Evolutionary conservation across 2,113 vertebrate genomes (phyloP).

Genomic region (Strix aluco): DNA sequence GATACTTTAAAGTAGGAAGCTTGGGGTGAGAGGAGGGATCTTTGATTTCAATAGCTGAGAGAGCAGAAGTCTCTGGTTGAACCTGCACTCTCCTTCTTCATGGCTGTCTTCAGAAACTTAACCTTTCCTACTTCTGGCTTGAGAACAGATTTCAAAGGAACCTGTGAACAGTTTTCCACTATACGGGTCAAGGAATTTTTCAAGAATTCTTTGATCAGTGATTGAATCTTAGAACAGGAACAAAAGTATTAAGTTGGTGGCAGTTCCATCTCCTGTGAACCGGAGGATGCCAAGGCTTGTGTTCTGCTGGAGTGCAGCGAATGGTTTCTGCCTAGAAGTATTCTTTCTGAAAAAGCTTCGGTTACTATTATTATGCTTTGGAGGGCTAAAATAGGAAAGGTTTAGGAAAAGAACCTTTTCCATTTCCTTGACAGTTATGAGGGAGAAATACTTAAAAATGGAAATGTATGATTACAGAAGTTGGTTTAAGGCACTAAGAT

Average conservation of each 20-base stretch:
- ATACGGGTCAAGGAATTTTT: constrained; percentile 10
- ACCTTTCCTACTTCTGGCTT: not conserved
- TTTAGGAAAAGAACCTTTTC: not conserved
- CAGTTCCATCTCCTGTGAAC: not conserved
- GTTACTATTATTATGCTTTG: not conserved
- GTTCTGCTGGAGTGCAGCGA: not conserved
- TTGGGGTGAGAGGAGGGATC: not conserved
- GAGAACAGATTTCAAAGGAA: not conserved
- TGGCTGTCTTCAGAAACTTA: not conserved
- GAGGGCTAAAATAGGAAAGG: not conserved
- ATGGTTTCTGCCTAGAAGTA: not conserved
- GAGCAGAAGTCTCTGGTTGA: not conserved
- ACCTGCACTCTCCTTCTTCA: not conserved
- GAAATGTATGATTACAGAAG: not conserved
- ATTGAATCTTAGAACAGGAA: not conserved
- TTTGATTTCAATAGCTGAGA: not conserved
- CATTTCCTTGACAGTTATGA: not conserved
- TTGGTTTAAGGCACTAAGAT: not conserved
- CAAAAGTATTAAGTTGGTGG: not conserved
- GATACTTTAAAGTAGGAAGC: not conserved
- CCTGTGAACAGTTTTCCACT: not conserved
- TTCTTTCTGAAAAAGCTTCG: not conserved
- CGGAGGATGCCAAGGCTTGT: not conserved
- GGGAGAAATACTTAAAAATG: not conserved
- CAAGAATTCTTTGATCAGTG: not conserved